Base-by-base conservation (phyloP, 2,797 vertebrate species). In the Smutsia temminckii region DNA sequence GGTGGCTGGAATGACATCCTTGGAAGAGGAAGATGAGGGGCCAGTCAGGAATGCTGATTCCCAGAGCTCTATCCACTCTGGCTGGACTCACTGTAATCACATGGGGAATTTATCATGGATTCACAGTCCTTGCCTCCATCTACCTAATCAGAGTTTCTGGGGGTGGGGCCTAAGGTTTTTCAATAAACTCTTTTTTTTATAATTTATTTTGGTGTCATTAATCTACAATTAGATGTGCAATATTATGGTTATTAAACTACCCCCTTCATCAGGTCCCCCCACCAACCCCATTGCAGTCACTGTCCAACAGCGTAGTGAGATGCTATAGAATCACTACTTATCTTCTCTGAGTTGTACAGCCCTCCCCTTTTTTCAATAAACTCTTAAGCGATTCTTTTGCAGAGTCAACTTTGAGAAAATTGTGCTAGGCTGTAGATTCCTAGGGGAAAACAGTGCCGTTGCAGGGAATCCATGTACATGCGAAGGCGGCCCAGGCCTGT, bases 1-100 rank as follows among this genome's bases (percentile, higher is more conserved):
- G 63, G 84, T 87, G 85, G 49, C n/a, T 86, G 32, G 40, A 85
- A 91, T 63, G 89, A 95, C 49, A 83, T 55, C 61, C 59, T 40
- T 81, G 64, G 55, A 88, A 81, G 40, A 92, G 14, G 95, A 57
- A 91, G 29, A 29, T 9, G 42, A 92, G 49, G 61, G 80, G 13
- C 20, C 23, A 29, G 53, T 49, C 51, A 55, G 75, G n/a, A 78
- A 57, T 71, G 51, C 57, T 75, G 77, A 77, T 87, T 95, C 66
- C 57, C 40, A 74, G 78, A 74, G 51, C 18, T 74, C 49, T 64
- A 5, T 32, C 51, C 10, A 85, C 25, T n/a, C 61, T 20, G 74
- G 74, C 27, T n/a, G 64, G 51, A 59, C 13, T 61, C 66, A 32
- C 3, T 3, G 16, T 46, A 94, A 46, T 78, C 51, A 40, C 57